phyloP scores from a whole-genome alignment of 1,140 invertebrate species.

The Drosophila eugracilis region DNA sequence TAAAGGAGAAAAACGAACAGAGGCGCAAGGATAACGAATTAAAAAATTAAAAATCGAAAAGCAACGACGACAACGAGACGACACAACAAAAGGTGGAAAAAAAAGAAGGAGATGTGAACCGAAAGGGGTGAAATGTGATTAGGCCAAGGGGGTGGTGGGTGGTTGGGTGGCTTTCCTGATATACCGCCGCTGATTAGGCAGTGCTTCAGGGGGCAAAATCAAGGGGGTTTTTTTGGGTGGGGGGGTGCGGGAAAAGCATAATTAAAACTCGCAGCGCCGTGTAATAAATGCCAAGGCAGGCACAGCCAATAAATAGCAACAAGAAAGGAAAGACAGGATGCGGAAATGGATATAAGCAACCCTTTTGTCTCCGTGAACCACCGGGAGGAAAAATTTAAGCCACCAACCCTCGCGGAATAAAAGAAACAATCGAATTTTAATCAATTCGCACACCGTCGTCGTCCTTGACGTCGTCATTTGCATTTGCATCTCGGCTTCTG shows the following conservation, averaged over 20 bases:
- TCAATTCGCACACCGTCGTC: conserved; percentile 75
- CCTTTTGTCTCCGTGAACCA: conserved; percentile 40
- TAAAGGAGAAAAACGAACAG: conserved; percentile 4
- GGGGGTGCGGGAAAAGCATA: conserved; percentile 43
- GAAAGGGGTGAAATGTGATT: conserved; percentile 79
- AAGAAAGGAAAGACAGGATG: conserved; percentile 41
- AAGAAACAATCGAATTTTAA: conserved; percentile 85
- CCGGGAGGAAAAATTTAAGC: too few relatives aligned
- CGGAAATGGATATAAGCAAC: conserved; percentile 43
- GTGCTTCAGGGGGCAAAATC: conserved; percentile 51
- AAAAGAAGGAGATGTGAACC: conserved; percentile 41
- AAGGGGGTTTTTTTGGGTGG: too few relatives aligned
- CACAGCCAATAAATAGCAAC: conserved; percentile 79
- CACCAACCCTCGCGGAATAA: conserved; percentile 55
- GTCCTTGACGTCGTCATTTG: conserved; percentile 71
- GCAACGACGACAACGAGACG: conserved; percentile 66
- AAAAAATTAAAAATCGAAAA: conserved; percentile 84
- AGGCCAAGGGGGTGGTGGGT: conserved; percentile 41
- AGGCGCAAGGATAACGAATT: conserved; percentile 83
- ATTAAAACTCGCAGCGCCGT: conserved; percentile 78
- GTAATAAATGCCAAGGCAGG: conserved; percentile 83
- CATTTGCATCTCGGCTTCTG: conserved; percentile 56
- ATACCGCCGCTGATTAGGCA: conserved; percentile 77
- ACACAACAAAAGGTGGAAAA: conserved; percentile 58
- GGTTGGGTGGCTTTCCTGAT: conserved; percentile 44